These are phyloP conservation scores for Ptiloglossa arizonensis DNA, from an alignment of 1,140 invertebrate genomes.

Conservation along the genomic window DNA sequence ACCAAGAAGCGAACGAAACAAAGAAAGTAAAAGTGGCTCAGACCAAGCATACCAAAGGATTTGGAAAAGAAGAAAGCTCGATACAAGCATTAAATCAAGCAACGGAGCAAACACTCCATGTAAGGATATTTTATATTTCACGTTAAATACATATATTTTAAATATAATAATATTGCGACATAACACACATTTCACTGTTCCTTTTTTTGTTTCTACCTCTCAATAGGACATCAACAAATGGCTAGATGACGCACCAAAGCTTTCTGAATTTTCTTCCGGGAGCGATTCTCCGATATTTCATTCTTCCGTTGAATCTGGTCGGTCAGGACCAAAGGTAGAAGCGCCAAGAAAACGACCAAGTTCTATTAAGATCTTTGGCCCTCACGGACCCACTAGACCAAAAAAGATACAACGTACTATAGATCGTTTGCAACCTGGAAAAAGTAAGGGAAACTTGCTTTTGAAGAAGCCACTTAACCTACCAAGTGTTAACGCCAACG, in stretches of 20 bases:
- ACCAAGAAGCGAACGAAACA: conserved; percentile 67
- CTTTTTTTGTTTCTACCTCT: conserved; percentile 15
- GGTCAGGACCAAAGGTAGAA: conserved; percentile 62
- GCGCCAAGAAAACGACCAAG: conserved; percentile 72
- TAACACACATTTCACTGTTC: not conserved
- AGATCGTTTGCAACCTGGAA: conserved; percentile 90
- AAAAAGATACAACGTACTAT: conserved; percentile 91
- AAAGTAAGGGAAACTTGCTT: conserved; percentile 92
- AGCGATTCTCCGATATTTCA: conserved; percentile 86
- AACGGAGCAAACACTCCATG: conserved; percentile 91
- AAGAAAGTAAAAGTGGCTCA: conserved; percentile 74
- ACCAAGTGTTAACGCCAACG: conserved; percentile 49
- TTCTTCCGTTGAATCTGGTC: conserved; percentile 67
- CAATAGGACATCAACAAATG: conserved; percentile 91
- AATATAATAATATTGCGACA: conserved; percentile 11
- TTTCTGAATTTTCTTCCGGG: conserved; percentile 87
- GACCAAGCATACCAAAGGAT: conserved; percentile 75
- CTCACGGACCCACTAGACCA: conserved; percentile 82
- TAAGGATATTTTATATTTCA: conserved; percentile 69
- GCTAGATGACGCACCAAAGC: conserved; percentile 91
- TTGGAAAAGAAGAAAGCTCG: conserved; percentile 77
- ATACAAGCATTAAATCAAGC: conserved; percentile 89
- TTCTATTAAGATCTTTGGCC: conserved; percentile 74
- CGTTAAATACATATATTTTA: conserved; percentile 3
- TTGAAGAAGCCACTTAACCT: conserved; percentile 76